Evolutionary conservation across 2,888 invertebrate genomes (phyloP).

Genomic region (Proisotoma minuta): DNA sequence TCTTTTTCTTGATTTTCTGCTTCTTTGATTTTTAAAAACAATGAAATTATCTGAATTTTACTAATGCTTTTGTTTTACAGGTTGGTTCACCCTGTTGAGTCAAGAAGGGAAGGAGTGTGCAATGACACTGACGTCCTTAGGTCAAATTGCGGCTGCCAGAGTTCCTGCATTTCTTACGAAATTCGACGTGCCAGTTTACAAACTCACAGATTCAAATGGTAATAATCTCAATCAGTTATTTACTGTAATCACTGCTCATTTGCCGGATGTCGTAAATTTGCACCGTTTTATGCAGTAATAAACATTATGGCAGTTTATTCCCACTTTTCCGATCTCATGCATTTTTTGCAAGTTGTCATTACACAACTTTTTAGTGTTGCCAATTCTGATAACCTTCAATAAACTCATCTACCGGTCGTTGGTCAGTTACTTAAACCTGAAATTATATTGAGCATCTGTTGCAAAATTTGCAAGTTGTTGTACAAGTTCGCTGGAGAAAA

Average conservation of each 20-base stretch:
- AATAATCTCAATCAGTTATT: no score
- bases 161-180: conserved; percentile 65
- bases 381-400: no score
- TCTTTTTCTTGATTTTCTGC: neutral
- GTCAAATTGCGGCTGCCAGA: conserved; percentile 57
- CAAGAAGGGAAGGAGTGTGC: conserved; percentile 44
- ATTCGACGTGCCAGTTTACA: conserved; percentile 61
- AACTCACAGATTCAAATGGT: conserved; percentile 49
- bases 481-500: no score
- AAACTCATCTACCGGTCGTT: no score
- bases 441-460: no score
- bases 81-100: conserved; percentile 45
- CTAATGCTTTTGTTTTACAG: conserved; percentile 22
- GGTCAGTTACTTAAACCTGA: no score
- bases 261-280: neutral
- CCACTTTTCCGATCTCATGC: neutral
- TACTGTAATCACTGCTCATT: no score
- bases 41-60: neutral
- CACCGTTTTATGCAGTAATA: neutral
- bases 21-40: neutral
- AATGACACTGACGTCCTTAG: conserved; percentile 47
- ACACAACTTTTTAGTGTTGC: neutral
- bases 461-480: no score
- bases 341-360: neutral
- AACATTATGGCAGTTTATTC: neutral